A percentile compares a stretch with the other conserved stretches of the same genome.
Conservation (phyloP, 2,797 vertebrate species). For the Platyrinchus mystaceus region DNA sequence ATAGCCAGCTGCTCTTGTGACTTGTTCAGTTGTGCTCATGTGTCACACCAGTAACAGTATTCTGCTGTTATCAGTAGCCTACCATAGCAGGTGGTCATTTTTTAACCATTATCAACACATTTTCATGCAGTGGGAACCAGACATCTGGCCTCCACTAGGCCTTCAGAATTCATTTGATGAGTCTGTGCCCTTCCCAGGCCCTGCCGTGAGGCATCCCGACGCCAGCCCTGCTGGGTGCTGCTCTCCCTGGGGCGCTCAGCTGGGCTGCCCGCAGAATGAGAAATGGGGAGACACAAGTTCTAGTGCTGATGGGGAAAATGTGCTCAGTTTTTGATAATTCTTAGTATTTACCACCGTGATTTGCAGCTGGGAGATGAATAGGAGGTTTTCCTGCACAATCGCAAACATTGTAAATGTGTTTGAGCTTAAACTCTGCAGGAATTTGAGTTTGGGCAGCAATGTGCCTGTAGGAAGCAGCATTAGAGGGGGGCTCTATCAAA, state of each 20-base stretch:
- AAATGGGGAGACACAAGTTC: neutral
- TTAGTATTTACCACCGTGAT: neutral
- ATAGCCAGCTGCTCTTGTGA: neutral
- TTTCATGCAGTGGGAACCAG: neutral
- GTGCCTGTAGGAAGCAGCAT: neutral
- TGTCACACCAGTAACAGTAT: neutral
- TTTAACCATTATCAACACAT: neutral
- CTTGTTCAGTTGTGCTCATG: neutral
- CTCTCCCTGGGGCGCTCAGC: neutral
- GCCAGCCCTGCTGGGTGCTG: accelerated
- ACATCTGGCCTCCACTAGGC: conserved; percentile 5
- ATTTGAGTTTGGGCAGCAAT: neutral
- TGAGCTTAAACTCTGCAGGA: neutral
- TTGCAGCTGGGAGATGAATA: neutral
- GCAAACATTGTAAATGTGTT: neutral
- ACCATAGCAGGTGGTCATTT: neutral
- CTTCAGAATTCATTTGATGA: neutral
- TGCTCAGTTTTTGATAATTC: neutral
- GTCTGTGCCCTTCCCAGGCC: neutral
- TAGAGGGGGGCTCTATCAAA: accelerated
- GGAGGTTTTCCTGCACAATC: neutral
- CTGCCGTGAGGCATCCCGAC: neutral
- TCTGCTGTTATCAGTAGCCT: neutral
- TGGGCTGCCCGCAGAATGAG: neutral
- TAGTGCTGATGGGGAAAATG: neutral